Percentiles rank a stretch among this genome's conserved stretches.
Conservation (phyloP, 2,797 vertebrate genomes). For the Cyclopterus lumpus region DNA sequence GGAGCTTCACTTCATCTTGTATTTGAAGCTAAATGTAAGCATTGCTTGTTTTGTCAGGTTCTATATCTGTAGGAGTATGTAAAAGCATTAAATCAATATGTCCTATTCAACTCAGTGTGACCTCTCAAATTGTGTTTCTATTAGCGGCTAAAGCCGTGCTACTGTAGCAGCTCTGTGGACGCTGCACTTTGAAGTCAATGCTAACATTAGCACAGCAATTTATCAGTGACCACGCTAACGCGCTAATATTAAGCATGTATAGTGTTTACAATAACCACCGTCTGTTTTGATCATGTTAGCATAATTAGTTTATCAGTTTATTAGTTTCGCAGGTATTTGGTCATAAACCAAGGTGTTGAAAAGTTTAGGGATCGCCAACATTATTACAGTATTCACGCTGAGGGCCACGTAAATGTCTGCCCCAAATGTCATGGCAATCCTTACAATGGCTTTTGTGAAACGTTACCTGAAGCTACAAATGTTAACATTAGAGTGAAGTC, state of each 20-base stretch:
- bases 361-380: background rate
- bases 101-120: slow-evolving; percentile 32
- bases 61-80: slow-evolving; percentile 28
- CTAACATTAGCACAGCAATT: background rate
- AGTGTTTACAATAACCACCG: background rate
- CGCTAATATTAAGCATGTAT: background rate
- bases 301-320: background rate
- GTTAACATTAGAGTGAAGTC: background rate
- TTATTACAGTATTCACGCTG: background rate
- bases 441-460: background rate
- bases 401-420: background rate
- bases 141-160: background rate
- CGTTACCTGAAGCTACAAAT: background rate
- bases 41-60: slow-evolving; percentile 36
- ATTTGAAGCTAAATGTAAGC: slow-evolving; percentile 32
- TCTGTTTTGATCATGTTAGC: background rate
- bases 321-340: background rate
- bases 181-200: background rate
- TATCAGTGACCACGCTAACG: background rate
- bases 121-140: background rate
- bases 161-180: background rate
- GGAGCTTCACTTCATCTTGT: slow-evolving; percentile 28
- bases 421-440: background rate
- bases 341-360: background rate
- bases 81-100: slow-evolving; percentile 15